Evolutionary conservation across 2,888 invertebrate species (phyloP).

Genomic region (Spilarctia lutea): DNA sequence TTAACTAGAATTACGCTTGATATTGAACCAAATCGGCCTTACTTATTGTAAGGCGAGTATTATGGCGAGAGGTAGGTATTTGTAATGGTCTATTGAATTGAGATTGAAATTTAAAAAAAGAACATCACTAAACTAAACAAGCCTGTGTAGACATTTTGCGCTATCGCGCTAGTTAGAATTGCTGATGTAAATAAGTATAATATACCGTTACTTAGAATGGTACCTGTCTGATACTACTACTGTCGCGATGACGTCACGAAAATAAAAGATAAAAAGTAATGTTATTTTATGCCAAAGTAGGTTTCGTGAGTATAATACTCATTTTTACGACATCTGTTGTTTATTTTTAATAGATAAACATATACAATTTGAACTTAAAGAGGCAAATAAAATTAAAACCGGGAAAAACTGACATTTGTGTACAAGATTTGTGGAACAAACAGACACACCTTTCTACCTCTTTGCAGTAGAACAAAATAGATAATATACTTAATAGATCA

Average conservation of each 20-base stretch:
- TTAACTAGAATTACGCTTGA: background rate
- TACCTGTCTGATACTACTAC: background rate
- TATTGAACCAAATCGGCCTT: too few relatives aligned
- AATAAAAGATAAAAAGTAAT: background rate
- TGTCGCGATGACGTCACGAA: background rate
- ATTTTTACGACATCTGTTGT: background rate
- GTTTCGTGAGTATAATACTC: background rate
- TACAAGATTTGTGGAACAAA: background rate
- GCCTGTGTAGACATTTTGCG: background rate
- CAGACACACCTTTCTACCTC: too few relatives aligned
- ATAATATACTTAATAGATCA: too few relatives aligned
- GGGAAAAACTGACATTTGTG: background rate
- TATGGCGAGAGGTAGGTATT: too few relatives aligned
- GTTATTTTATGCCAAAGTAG: background rate
- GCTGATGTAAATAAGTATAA: background rate
- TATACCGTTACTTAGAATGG: background rate
- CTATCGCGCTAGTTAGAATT: background rate
- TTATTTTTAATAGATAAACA: background rate
- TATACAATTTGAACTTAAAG: background rate
- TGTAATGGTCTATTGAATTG: background rate
- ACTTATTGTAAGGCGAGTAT: too few relatives aligned
- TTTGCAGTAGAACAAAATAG: too few relatives aligned
- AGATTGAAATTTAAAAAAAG: background rate
- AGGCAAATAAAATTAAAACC: background rate
- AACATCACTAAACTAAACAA: background rate